These are phyloP conservation scores for Eupeodes latifasciatus DNA, from an alignment of 2,888 invertebrate species.

Conservation along the genomic window DNA sequence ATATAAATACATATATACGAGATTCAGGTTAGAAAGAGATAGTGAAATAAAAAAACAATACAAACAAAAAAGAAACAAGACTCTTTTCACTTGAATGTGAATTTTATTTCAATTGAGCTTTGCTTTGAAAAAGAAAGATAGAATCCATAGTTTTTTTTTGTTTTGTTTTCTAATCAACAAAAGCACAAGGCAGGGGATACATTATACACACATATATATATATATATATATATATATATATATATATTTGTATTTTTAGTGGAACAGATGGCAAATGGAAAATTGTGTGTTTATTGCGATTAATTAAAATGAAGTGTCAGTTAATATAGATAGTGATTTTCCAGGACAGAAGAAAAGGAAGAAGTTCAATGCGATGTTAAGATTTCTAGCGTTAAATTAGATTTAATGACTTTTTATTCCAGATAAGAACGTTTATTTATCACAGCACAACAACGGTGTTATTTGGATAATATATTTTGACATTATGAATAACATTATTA, in stretches of 20 bases:
- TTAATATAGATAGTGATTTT: constrained; percentile 4
- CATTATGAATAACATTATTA: too few species aligned
- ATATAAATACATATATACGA: too few species aligned
- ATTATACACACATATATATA: too few species aligned
- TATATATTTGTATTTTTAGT: constrained; percentile 16
- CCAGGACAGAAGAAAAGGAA: too few species aligned
- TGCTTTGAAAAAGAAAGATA: neutral
- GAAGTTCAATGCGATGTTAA: too few species aligned
- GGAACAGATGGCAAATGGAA: neutral
- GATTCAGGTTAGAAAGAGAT: neutral
- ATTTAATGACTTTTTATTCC: too few species aligned
- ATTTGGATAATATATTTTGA: too few species aligned
- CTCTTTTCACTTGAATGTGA: constrained; percentile 33
- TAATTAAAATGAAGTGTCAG: constrained; percentile 24
- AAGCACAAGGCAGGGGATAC: neutral
- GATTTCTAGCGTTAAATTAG: too few species aligned
- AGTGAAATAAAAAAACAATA: constrained; percentile 11
- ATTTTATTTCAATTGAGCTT: constrained; percentile 67
- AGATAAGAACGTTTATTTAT: too few species aligned
- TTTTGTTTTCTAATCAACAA: neutral
- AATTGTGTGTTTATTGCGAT: neutral
- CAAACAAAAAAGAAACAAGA: neutral
- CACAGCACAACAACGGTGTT: too few species aligned
- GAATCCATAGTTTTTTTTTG: neutral
- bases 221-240: neutral